Conservation (phyloP, 2,113 vertebrate genomes). For the Rhizomys pruinosus region DNA sequence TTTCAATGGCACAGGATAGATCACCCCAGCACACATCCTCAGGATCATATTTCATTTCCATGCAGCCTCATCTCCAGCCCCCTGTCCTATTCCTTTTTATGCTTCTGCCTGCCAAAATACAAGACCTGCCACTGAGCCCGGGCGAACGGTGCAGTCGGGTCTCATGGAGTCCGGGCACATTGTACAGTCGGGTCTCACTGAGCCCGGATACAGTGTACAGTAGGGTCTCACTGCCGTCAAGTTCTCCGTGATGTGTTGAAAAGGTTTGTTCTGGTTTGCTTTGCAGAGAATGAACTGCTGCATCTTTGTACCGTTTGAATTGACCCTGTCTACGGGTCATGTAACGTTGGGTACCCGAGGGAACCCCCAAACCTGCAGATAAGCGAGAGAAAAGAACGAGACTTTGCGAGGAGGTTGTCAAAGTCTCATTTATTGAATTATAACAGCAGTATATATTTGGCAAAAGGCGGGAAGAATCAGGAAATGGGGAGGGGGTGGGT, state of each 20-base stretch:
- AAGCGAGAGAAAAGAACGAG: no score
- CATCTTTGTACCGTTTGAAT: constrained; percentile 17
- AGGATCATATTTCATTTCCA: constrained; percentile 49
- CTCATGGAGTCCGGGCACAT: no score
- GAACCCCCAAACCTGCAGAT: no score
- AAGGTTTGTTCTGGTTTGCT: constrained; percentile 56
- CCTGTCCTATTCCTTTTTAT: constrained; percentile 17
- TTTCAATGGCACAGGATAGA: neutral
- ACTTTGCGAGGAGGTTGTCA: no score
- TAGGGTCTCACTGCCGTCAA: neutral
- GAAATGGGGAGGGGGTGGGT: no score
- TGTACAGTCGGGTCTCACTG: neutral
- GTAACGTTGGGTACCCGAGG: no score
- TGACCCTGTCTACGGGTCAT: no score
- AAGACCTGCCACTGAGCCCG: neutral
- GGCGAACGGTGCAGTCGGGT: neutral
- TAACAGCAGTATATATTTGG: no score
- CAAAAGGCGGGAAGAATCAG: no score
- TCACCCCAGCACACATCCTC: constrained; percentile 15
- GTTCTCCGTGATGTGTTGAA: constrained; percentile 60
- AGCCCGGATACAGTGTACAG: no score
- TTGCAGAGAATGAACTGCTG: constrained; percentile 38
- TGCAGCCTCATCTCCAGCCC: neutral
- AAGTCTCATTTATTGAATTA: no score
- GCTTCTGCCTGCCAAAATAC: neutral